Evolutionary conservation across 2,113 vertebrate species (phyloP), one percentile per base, ranked within the genome.

Genomic region (Nothocercus nigrocapillus): DNA sequence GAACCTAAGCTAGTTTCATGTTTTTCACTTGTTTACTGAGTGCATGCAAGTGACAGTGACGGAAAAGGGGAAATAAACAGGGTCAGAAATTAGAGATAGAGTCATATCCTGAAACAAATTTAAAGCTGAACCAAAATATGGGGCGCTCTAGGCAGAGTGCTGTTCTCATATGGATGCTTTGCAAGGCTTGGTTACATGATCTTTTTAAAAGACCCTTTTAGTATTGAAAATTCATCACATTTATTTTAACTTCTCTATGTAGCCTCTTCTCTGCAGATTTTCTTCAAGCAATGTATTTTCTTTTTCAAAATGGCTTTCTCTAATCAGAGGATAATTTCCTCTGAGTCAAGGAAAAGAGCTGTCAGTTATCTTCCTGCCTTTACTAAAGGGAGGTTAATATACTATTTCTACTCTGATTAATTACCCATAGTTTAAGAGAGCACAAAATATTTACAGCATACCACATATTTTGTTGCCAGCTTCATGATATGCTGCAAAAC

Each of bases 71-170:
- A 89, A 83, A 79, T 20, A 38, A 5, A 32, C 4, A 5, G 42
- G 40, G 58, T 11, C n/a, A 90, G 77, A 63, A 81, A 81, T 86
- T 34, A 77, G 58, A 81, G 22, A 76, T n/a, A 72, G 42, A 94
- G 82, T 96, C 70, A 85, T 76, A 94, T 68, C 64, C 59, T 84
- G 73, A 77, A 95, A 93, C 2, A 36, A 92, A 95, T 84, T 91
- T 94, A 80, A 85, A 34, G 85, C 32, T 9, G 11, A 89, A 79
- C 72, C 62, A 47, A 47, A 72, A 78, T 17, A 40, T 72, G 56
- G 34, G 30, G 28, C 44, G 6, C 45, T 56, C 70, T 92, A 85
- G 94, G 86, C 34, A 45, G 89, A 51, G 47, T 69, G 11, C 28
- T 76, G 24, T 72, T 51, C 83, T 36, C 17, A 51, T 62, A 45